A percentile compares a stretch with the other conserved stretches of the same genome.
Evolutionary conservation across 2,797 vertebrate genomes (phyloP).

Genomic region (Neostethus bicornis): DNA sequence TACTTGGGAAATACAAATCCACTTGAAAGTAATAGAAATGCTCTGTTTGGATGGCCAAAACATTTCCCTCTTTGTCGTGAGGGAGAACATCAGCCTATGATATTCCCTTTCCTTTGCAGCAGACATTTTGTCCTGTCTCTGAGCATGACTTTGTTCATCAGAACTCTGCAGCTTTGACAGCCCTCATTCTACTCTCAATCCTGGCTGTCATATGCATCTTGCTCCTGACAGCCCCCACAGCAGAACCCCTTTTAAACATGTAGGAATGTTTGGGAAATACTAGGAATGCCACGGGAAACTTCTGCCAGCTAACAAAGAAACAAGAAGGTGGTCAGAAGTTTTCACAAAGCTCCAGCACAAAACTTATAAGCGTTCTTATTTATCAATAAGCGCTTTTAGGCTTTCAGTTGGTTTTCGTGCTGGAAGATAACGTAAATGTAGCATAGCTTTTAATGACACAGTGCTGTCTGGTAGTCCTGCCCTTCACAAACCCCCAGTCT

Average conservation of each 20-base stretch:
- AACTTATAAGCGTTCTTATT: conserved; percentile 51
- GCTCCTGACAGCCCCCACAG: conserved; percentile 63
- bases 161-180: conserved; percentile 66
- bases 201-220: conserved; percentile 55
- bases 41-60: conserved; percentile 51
- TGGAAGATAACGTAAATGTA: conserved; percentile 64
- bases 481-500: conserved; percentile 51
- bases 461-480: conserved; percentile 38
- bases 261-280: conserved; percentile 77
- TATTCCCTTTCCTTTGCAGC: conserved; percentile 42
- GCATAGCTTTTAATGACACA: conserved; percentile 57
- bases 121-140: conserved; percentile 44
- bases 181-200: conserved; percentile 68
- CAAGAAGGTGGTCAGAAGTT: conserved; percentile 39
- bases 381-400: conserved; percentile 41
- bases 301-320: conserved; percentile 51
- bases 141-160: conserved; percentile 54
- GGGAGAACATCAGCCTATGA: conserved; percentile 47
- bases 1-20: conserved; percentile 2
- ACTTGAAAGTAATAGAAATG: conserved; percentile 18
- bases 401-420: conserved; percentile 31
- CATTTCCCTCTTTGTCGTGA: conserved; percentile 47
- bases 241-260: conserved; percentile 46
- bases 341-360: conserved; percentile 31
- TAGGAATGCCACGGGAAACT: conserved; percentile 64